Percentiles rank a stretch among this genome's conserved stretches.
Evolutionary conservation across 1,140 invertebrate species (phyloP).

Genomic region (Leptopilina clavipes): DNA sequence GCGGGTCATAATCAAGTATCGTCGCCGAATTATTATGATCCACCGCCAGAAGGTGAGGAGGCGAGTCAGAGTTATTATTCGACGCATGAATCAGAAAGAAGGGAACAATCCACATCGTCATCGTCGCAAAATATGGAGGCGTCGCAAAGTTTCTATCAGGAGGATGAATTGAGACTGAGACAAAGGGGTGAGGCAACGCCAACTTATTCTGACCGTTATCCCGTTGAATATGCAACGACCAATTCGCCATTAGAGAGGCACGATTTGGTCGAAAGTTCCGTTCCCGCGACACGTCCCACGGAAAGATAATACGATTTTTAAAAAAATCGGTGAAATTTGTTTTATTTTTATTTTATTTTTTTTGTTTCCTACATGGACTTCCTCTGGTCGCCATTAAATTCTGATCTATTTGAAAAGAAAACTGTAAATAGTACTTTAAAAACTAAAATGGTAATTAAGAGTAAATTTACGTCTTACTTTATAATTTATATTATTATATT

Average conservation of each 20-base stretch:
- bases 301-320: slow-evolving; percentile 68
- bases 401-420: slow-evolving; percentile 46
- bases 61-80: slow-evolving; percentile 71
- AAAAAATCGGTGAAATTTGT: too few relatives aligned
- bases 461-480: slow-evolving; percentile 52
- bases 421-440: slow-evolving; percentile 59
- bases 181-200: slow-evolving; percentile 68
- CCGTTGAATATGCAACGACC: slow-evolving; percentile 66
- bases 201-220: slow-evolving; percentile 68
- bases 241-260: slow-evolving; percentile 72
- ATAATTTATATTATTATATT: slow-evolving; percentile 52
- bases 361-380: slow-evolving; percentile 47
- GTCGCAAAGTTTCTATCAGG: slow-evolving; percentile 70
- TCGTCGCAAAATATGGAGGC: slow-evolving; percentile 65
- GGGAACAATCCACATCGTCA: slow-evolving; percentile 47
- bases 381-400: slow-evolving; percentile 45
- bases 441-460: slow-evolving; percentile 52
- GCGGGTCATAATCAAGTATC: slow-evolving; percentile 62
- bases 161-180: slow-evolving; percentile 57
- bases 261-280: slow-evolving; percentile 71
- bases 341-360: slow-evolving; percentile 36
- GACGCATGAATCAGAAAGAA: slow-evolving; percentile 58
- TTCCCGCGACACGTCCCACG: slow-evolving; percentile 64
- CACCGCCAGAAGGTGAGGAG: slow-evolving; percentile 65
- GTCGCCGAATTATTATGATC: slow-evolving; percentile 67